phyloP scores from a whole-genome alignment of 1,140 invertebrate species.

The Theocolax elegans region DNA sequence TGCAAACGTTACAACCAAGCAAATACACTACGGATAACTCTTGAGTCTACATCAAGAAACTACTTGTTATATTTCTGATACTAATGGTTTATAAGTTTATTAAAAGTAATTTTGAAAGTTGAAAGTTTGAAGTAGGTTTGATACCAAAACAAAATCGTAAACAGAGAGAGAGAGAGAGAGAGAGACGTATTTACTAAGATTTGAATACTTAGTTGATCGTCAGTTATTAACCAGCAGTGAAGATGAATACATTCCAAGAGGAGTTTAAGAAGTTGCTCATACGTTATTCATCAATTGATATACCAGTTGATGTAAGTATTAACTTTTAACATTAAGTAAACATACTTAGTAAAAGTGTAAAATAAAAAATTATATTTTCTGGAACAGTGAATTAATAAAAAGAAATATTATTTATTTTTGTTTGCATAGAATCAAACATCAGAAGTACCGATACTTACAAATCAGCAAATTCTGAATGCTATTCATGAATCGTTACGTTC shows the following conservation, averaged over 20 bases:
- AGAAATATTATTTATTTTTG: no score
- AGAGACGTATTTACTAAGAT: no score
- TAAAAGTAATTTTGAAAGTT: no score
- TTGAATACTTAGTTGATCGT: neutral
- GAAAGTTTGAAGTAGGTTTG: no score
- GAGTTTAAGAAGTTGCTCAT: slow-evolving; percentile 14
- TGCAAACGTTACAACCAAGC: neutral
- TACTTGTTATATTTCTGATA: no score
- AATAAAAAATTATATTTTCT: no score
- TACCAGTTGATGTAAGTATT: neutral
- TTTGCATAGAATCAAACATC: slow-evolving; percentile 5
- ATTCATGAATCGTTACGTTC: neutral
- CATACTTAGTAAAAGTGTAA: no score
- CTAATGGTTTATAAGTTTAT: no score
- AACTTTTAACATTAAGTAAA: neutral
- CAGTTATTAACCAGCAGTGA: neutral
- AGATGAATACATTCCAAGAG: slow-evolving; percentile 23
- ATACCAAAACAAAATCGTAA: no score
- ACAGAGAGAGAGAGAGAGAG: no score
- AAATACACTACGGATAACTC: slow-evolving; percentile 29
- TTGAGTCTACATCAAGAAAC: neutral
- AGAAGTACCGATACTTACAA: neutral
- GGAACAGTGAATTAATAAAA: no score
- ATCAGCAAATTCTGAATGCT: slow-evolving; percentile 14
- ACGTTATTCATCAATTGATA: neutral